phyloP scores from a whole-genome alignment of 2,113 vertebrate species.

The Coptodon bakossiorum region DNA sequence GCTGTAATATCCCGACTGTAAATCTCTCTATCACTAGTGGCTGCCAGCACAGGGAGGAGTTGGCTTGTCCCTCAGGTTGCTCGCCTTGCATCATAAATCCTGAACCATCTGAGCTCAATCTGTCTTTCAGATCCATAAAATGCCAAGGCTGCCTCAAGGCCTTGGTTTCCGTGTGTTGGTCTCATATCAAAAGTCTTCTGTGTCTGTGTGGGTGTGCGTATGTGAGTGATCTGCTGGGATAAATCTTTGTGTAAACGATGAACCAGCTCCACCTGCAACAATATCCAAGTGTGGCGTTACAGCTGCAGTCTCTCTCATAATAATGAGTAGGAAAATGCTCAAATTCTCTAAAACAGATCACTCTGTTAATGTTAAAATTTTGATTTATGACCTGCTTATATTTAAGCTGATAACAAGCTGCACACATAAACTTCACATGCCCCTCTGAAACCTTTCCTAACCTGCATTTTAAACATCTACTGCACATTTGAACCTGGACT shows the following conservation, averaged over 20 bases:
- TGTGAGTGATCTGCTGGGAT: neutral
- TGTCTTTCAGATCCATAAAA: conserved; percentile 42
- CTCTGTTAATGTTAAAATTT: neutral
- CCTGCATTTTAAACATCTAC: neutral
- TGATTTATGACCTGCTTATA: neutral
- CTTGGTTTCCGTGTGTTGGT: conserved; percentile 5
- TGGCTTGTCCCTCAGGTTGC: conserved; percentile 45
- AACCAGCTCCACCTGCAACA: neutral
- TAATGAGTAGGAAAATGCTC: neutral
- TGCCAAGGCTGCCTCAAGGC: conserved; percentile 44
- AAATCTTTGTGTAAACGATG: neutral
- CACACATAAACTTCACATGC: neutral
- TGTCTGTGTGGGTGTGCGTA: neutral
- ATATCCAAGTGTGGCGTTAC: neutral
- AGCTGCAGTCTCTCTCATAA: neutral
- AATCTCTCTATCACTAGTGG: conserved; percentile 33
- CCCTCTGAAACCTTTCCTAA: neutral
- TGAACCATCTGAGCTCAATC: conserved; percentile 44
- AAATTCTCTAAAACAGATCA: neutral
- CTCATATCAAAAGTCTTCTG: conserved; percentile 6
- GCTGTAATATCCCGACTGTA: conserved; percentile 33
- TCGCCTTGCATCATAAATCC: conserved; percentile 42
- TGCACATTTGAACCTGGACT: neutral
- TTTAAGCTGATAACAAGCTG: neutral
- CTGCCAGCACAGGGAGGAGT: conserved; percentile 15